These are phyloP conservation scores for Asarcornis scutulata DNA, from an alignment of 2,113 vertebrate genomes.

Conservation along the genomic window DNA sequence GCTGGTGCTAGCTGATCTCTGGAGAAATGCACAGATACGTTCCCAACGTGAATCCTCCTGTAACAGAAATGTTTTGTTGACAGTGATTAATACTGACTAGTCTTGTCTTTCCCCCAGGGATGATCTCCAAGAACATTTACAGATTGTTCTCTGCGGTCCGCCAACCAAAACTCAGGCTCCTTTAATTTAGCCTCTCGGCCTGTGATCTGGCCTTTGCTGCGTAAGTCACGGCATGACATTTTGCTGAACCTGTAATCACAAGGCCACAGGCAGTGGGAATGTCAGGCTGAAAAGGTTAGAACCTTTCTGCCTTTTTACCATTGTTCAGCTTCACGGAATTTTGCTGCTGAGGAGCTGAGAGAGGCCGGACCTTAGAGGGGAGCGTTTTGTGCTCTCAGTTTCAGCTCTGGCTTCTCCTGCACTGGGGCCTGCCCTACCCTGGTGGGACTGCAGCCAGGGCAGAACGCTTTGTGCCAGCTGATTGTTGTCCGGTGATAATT, in stretches of 20 bases:
- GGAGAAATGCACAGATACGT: not conserved
- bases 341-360: not conserved
- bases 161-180: not conserved
- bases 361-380: not conserved
- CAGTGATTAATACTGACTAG: not conserved
- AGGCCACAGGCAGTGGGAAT: not conserved
- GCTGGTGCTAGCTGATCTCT: not conserved
- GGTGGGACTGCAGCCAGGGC: not conserved
- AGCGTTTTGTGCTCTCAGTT: not conserved
- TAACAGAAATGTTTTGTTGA: not conserved
- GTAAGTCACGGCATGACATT: conserved; percentile 16
- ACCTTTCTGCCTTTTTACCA: conserved; percentile 31
- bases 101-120: not conserved
- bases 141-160: not conserved
- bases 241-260: not conserved
- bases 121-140: not conserved
- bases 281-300: conserved; percentile 62
- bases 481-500: not conserved
- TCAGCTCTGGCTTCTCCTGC: fast-evolving
- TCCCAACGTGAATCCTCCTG: not conserved
- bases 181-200: not conserved
- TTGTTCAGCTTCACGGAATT: not conserved
- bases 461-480: not conserved
- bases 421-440: not conserved
- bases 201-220: conserved; percentile 41